A percentile compares a stretch with the other conserved stretches of the same genome.
Evolutionary conservation across 64 coral and sea anemone genomes (phyloP).

Genomic region (Actinia tenebrosa): DNA sequence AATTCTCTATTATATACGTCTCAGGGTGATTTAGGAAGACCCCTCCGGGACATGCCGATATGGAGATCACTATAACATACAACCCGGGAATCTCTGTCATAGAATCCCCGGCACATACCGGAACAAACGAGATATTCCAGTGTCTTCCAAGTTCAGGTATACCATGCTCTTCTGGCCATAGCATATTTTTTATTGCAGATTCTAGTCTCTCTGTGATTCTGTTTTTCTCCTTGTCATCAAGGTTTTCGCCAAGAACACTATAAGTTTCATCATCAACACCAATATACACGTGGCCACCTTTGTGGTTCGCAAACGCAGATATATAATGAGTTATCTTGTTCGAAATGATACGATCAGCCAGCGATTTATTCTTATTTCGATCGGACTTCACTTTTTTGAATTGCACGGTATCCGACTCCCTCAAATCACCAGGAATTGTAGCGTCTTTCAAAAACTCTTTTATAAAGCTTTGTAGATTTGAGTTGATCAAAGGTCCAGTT

Average conservation of each 20-base stretch:
- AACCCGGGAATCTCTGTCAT: slow-evolving; percentile 16
- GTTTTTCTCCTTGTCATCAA: slow-evolving; percentile 8
- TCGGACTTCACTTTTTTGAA: slow-evolving; percentile 40
- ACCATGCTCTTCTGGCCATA: slow-evolving; percentile 35
- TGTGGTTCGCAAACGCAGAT: slow-evolving; percentile 38
- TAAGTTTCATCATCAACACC: slow-evolving; percentile 39
- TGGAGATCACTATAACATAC: slow-evolving; percentile 27
- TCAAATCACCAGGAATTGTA: not conserved
- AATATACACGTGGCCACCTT: slow-evolving; percentile 27
- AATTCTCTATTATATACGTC: slow-evolving; percentile 11
- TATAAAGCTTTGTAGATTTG: not conserved
- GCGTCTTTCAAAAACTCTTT: not conserved
- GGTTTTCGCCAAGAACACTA: slow-evolving; percentile 13
- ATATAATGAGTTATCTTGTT: slow-evolving; percentile 35
- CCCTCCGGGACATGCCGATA: slow-evolving; percentile 21
- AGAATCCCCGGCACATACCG: not conserved
- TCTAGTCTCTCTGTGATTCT: slow-evolving; percentile 24
- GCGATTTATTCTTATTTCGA: slow-evolving; percentile 29
- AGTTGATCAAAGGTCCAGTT: slow-evolving; percentile 17
- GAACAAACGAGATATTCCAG: slow-evolving; percentile 40
- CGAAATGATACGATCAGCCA: slow-evolving; percentile 28
- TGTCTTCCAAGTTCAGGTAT: slow-evolving; percentile 18
- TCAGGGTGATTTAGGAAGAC: slow-evolving; percentile 27
- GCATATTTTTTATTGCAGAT: slow-evolving; percentile 32
- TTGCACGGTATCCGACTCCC: slow-evolving; percentile 28